A percentile compares a stretch with the other conserved stretches of the same genome.
These are phyloP conservation scores for Tenualosa ilisha DNA, from an alignment of 2,797 vertebrate species.

Conservation along the genomic window DNA sequence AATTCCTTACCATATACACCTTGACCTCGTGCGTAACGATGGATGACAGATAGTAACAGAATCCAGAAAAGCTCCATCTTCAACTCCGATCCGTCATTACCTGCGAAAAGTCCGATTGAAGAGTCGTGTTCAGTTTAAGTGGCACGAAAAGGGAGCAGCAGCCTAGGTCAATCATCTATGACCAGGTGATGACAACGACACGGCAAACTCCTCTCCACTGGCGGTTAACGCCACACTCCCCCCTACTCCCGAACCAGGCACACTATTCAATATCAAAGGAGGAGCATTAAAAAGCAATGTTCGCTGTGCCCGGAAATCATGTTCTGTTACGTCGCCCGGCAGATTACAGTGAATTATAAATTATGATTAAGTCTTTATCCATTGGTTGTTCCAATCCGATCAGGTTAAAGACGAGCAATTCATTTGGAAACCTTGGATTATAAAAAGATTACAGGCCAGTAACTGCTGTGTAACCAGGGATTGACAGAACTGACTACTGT, in stretches of 20 bases:
- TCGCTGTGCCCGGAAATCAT: conserved; percentile 48
- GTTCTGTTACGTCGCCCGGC: conserved; percentile 47
- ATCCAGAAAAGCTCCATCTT: conserved; percentile 83
- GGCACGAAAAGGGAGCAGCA: not conserved
- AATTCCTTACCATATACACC: conserved; percentile 79
- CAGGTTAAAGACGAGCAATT: conserved; percentile 62
- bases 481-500: conserved; percentile 59
- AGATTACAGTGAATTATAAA: conserved; percentile 44
- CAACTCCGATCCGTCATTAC: conserved; percentile 79
- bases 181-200: conserved; percentile 1
- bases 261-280: not conserved
- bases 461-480: conserved; percentile 37
- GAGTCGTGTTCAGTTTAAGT: not conserved
- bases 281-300: conserved; percentile 32
- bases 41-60: conserved; percentile 76
- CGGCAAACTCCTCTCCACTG: not conserved
- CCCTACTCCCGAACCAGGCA: not conserved
- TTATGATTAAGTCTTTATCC: conserved; percentile 43
- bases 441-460: conserved; percentile 56
- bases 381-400: conserved; percentile 47
- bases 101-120: conserved; percentile 53
- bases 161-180: not conserved
- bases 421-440: conserved; percentile 68
- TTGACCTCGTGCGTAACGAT: conserved; percentile 68
- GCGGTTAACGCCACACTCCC: not conserved